Conservation (phyloP, 2,797 vertebrate species). For the Pantherophis vulpinus region DNA sequence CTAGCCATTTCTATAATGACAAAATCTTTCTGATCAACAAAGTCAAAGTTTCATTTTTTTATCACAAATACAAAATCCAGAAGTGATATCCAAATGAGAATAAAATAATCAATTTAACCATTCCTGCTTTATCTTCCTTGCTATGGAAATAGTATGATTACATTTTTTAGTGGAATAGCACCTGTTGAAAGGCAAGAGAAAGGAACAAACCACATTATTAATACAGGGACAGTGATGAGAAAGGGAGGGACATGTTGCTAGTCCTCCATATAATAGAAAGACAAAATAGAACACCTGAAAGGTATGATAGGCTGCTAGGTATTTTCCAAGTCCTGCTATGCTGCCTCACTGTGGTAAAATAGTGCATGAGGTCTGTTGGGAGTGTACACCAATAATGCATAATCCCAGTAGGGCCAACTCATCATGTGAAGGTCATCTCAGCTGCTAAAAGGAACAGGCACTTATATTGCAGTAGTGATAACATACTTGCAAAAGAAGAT, state of each 20-base stretch:
- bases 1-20: too few relatives aligned
- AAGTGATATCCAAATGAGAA: too few relatives aligned
- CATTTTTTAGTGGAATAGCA: background rate
- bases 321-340: background rate
- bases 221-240: background rate
- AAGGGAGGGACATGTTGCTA: background rate
- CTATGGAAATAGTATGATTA: background rate
- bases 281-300: background rate
- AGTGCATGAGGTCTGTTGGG: background rate
- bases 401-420: background rate
- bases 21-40: too few relatives aligned
- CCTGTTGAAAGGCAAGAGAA: background rate
- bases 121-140: too few relatives aligned
- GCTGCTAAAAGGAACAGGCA: background rate
- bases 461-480: background rate
- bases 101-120: too few relatives aligned
- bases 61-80: too few relatives aligned
- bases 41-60: too few relatives aligned
- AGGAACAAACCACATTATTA: background rate
- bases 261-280: background rate
- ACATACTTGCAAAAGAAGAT: background rate
- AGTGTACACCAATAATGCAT: background rate
- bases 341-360: background rate
- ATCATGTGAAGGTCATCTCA: background rate
- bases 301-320: background rate